Conservation (phyloP, 2,888 invertebrate genomes). For the Poecilobothrus nobilitatus region DNA sequence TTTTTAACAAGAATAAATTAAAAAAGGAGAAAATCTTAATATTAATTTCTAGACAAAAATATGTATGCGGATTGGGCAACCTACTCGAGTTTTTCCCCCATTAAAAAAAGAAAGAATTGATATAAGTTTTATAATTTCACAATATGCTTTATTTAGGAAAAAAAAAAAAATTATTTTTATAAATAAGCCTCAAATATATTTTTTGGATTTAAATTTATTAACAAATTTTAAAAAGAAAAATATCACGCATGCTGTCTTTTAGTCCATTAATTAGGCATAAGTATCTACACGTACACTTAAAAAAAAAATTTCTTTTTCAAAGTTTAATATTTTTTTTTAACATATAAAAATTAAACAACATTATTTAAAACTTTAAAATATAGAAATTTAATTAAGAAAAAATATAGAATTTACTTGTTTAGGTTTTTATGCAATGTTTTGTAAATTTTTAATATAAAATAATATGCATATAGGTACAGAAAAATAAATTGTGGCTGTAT, state of each 20-base stretch:
- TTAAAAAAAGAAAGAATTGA: not conserved
- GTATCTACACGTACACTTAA: not conserved
- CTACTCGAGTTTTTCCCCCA: constrained; percentile 6
- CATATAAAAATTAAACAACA: not conserved
- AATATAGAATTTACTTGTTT: not conserved
- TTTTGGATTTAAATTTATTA: too few relatives aligned
- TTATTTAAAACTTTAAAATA: not conserved
- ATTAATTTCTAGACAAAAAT: not conserved
- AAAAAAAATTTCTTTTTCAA: not conserved
- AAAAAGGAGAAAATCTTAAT: not conserved
- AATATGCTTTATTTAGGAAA: not conserved
- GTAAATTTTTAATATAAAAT: not conserved
- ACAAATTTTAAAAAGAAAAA: not conserved
- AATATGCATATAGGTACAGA: not conserved
- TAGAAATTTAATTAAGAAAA: not conserved
- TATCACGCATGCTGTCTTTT: not conserved
- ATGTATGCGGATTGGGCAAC: not conserved
- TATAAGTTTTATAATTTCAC: not conserved
- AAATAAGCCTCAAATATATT: not conserved
- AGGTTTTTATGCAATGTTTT: not conserved
- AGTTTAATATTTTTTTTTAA: too few relatives aligned
- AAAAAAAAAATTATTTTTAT: not conserved
- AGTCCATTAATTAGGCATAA: not conserved
- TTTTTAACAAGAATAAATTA: not conserved
- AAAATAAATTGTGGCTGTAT: not conserved